A percentile compares a stretch with the other conserved stretches of the same genome.
Conservation (phyloP, 2,888 invertebrate species). For the Ophion ventricosus region DNA sequence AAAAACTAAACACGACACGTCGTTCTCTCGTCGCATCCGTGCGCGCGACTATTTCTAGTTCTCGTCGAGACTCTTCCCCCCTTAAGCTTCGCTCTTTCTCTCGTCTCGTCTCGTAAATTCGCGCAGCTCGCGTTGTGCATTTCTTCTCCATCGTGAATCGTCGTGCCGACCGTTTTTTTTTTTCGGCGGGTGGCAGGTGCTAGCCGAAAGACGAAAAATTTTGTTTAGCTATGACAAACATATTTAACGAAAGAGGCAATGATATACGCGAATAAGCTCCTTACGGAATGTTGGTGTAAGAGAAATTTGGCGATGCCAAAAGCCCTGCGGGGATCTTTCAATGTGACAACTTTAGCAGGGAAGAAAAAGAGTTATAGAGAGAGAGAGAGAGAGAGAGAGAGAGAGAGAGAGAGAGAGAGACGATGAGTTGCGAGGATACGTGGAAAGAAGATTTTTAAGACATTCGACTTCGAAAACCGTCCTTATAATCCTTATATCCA, state of each 20-base stretch:
- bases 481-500: too few relatives aligned
- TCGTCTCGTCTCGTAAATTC: conserved; percentile 25
- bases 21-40: conserved; percentile 29
- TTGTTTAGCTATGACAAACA: conserved; percentile 48
- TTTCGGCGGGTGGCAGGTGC: conserved; percentile 74
- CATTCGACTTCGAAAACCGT: not conserved
- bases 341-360: conserved; percentile 21
- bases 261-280: conserved; percentile 44
- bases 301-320: conserved; percentile 31
- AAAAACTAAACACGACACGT: conserved; percentile 43
- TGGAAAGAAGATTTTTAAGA: not conserved
- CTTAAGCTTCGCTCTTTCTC: conserved; percentile 23
- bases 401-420: not conserved
- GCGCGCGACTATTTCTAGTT: conserved; percentile 74
- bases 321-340: conserved; percentile 44
- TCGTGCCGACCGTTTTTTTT: conserved; percentile 44
- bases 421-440: not conserved
- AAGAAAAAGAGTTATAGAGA: not conserved
- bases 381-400: not conserved
- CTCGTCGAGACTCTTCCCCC: conserved; percentile 63
- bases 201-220: conserved; percentile 47
- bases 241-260: conserved; percentile 70
- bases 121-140: conserved; percentile 48
- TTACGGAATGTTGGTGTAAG: conserved; percentile 11
- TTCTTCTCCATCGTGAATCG: conserved; percentile 53